Conservation (phyloP, 1,140 invertebrate species). For the Drosophila malerkotliana region DNA sequence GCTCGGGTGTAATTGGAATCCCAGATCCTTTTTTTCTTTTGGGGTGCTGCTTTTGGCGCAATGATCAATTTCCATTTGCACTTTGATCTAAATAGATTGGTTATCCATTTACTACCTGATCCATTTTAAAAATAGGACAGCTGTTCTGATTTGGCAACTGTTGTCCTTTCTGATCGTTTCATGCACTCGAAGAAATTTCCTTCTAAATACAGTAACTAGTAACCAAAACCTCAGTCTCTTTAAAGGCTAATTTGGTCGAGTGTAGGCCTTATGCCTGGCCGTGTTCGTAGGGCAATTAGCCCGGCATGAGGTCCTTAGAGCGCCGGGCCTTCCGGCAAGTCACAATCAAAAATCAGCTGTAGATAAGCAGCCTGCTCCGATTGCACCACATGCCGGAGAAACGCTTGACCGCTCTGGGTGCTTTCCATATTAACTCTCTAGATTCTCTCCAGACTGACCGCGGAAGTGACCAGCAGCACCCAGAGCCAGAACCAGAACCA, state of each 20-base stretch:
- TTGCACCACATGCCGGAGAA: conserved; percentile 27
- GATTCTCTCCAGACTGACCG: conserved; percentile 39
- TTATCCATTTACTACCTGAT: conserved; percentile 47
- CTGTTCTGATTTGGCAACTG: conserved; percentile 52
- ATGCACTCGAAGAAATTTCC: too few species aligned
- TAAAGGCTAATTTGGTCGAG: conserved; percentile 12
- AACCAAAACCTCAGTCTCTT: too few species aligned
- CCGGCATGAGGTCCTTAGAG: conserved; percentile 37
- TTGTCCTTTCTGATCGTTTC: conserved; percentile 1
- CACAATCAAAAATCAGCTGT: conserved; percentile 22
- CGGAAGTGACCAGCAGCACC: conserved; percentile 56
- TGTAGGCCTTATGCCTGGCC: background rate
- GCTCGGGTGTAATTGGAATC: conserved; percentile 64
- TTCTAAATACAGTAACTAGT: too few species aligned
- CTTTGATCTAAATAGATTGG: conserved; percentile 24
- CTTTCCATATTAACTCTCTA: conserved; percentile 1
- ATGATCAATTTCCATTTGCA: conserved; percentile 35
- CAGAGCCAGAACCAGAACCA: too few species aligned
- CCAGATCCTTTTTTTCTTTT: background rate
- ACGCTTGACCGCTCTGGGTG: conserved; percentile 35
- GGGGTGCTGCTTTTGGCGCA: conserved; percentile 60
- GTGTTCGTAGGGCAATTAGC: conserved; percentile 23
- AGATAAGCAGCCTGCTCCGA: conserved; percentile 54
- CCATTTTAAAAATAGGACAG: conserved; percentile 21
- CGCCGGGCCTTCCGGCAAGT: background rate